Conservation (phyloP, 2,797 vertebrate species). For the Lepilemur septentrionalis region DNA sequence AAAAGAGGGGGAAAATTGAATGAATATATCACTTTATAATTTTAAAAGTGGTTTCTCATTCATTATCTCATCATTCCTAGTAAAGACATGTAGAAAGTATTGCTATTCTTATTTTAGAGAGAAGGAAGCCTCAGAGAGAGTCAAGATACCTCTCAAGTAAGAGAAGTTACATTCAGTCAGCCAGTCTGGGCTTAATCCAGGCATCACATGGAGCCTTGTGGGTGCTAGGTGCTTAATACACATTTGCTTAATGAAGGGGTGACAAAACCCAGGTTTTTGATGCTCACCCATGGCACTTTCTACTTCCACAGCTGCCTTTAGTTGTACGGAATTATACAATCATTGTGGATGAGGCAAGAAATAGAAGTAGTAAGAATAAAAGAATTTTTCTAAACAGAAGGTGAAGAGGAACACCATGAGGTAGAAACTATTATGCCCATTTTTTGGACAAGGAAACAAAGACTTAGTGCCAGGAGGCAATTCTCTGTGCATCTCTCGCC, state of each 20-base stretch:
- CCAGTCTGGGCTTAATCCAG: not conserved
- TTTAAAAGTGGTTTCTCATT: conserved; percentile 1
- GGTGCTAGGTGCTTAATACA: not conserved
- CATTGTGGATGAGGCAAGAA: not conserved
- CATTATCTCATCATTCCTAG: not conserved
- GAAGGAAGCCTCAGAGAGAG: not conserved
- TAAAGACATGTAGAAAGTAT: not conserved
- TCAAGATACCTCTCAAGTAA: not conserved
- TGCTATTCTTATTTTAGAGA: not conserved
- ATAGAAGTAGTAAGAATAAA: not conserved
- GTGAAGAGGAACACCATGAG: not conserved
- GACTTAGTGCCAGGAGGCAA: not conserved
- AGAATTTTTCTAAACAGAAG: not conserved
- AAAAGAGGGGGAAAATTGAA: not conserved
- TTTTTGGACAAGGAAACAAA: not conserved
- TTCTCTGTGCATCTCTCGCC: not conserved
- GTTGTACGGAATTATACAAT: not conserved
- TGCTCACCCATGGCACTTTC: not conserved
- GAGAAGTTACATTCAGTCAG: not conserved
- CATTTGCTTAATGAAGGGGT: not conserved
- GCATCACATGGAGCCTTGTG: not conserved
- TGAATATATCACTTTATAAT: conserved; percentile 15
- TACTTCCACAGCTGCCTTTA: not conserved
- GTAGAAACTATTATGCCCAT: not conserved
- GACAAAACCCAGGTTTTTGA: not conserved